Conservation (phyloP, 2,113 vertebrate genomes). For the Cyanoderma ruficeps region DNA sequence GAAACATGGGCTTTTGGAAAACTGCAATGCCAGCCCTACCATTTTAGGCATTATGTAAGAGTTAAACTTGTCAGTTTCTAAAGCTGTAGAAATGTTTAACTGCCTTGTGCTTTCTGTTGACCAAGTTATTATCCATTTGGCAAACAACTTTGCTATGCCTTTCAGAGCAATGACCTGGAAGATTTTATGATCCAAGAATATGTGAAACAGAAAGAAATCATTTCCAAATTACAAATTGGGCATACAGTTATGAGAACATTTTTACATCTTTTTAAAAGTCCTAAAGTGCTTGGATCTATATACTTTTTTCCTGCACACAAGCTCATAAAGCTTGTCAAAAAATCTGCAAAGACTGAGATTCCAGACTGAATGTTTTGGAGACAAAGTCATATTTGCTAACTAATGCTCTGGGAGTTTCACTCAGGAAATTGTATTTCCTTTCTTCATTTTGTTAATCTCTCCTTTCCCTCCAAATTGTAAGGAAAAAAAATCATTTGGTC, state of each 20-base stretch:
- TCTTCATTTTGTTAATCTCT: neutral
- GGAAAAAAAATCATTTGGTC: neutral
- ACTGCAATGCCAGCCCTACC: neutral
- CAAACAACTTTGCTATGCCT: neutral
- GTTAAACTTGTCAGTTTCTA: neutral
- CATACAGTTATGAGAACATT: slow-evolving; percentile 24
- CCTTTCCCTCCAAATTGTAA: neutral
- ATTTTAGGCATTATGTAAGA: neutral
- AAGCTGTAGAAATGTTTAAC: slow-evolving; percentile 8
- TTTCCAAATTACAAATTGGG: slow-evolving; percentile 9
- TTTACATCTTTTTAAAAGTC: slow-evolving; percentile 26
- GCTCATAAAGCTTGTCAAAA: slow-evolving; percentile 28
- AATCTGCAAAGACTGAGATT: slow-evolving; percentile 1
- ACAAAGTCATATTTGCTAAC: neutral
- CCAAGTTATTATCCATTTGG: slow-evolving; percentile 12
- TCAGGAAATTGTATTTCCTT: slow-evolving; percentile 41
- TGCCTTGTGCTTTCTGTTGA: slow-evolving; percentile 13
- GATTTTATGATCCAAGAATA: slow-evolving; percentile 19
- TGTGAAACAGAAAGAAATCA: neutral
- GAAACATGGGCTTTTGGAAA: neutral
- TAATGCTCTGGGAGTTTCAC: neutral
- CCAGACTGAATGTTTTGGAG: slow-evolving; percentile 25
- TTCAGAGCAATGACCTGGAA: slow-evolving; percentile 22
- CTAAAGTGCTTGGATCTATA: slow-evolving; percentile 16
- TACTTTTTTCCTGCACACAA: slow-evolving; percentile 8